Evolutionary conservation across 1,140 invertebrate genomes (phyloP), one percentile per base, ranked within the genome.

Genomic region (Megalopta genalis): DNA sequence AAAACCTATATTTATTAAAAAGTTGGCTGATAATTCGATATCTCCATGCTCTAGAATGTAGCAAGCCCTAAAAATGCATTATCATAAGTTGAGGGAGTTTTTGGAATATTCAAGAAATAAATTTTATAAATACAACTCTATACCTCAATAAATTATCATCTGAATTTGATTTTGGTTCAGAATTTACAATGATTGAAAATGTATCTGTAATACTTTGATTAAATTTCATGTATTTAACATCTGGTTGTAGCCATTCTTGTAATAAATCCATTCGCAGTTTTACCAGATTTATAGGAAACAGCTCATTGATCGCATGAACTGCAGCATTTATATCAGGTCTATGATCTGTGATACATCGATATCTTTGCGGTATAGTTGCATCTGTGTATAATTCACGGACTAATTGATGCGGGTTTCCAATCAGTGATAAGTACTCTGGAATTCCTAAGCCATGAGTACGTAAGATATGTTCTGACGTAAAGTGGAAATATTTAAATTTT

Each of bases 261-360:
- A 93, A 63, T 54, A 93, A 86, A 25, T 91, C 86, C 8, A 90
- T 80, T 25, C 89, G 84, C 8, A 93, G 57, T 46, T 90, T 86
- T 3, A 88, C 66, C 9, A 89, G 68, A 54, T 93, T 91, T 7
- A 92, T 77, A 9, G 82, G 83, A 68, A 90, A 91, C 12, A 93
- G 39, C 32, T 87, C 70, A 27, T 88, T 79, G 0, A 93, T 76
- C 0, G 74, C 84, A 67, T 87, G 82, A 8, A 88, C 90, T 0
- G 90, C 92, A 37, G 86, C 82, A 84, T 93, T 93, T n/a, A 93
- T 91, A 64, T 93, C 91, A n/a, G 88, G 90, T 64, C 86, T 84
- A 6, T 84, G 64, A 63, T 81, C 64, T 9, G 78, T 85, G 23
- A 86, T 74, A 2, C 83, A 85, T 63, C 66, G 87, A 75, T 87